Percentiles rank a stretch among this genome's conserved stretches.
Conservation (phyloP, 2,113 vertebrate species). For the Corythoichthys intestinalis region DNA sequence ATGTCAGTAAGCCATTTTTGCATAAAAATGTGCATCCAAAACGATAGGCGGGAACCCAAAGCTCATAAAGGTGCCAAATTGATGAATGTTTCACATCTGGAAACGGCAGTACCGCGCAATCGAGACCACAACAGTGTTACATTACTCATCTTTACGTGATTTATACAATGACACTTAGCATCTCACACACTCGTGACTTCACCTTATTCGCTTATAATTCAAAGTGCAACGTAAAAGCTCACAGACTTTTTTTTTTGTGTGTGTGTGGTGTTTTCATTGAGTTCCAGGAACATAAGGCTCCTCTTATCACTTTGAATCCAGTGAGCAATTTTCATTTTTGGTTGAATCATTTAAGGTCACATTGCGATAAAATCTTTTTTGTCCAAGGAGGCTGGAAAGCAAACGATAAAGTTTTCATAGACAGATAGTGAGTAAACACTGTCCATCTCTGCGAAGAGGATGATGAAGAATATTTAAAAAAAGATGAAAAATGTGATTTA, state of each 20-base stretch:
- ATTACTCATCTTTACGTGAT: neutral
- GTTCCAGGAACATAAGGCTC: neutral
- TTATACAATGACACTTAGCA: neutral
- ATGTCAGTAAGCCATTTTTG: neutral
- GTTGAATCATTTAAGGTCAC: neutral
- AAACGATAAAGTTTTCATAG: neutral
- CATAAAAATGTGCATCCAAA: neutral
- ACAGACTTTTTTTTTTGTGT: neutral
- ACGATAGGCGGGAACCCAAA: neutral
- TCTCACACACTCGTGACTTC: neutral
- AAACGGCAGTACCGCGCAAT: neutral
- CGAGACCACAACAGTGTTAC: neutral
- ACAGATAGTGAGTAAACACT: neutral
- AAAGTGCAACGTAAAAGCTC: neutral
- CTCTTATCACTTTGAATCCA: neutral
- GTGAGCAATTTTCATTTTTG: neutral
- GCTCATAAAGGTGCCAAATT: neutral
- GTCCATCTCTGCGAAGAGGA: neutral
- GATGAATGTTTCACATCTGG: neutral
- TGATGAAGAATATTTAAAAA: neutral
- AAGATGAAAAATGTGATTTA: constrained; percentile 5
- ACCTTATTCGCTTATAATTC: neutral
- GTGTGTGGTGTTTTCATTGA: neutral
- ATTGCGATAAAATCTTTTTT: neutral
- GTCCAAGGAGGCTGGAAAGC: neutral